These are phyloP conservation scores for Morpho deidamia DNA, from an alignment of 2,888 invertebrate species.

Conservation along the genomic window DNA sequence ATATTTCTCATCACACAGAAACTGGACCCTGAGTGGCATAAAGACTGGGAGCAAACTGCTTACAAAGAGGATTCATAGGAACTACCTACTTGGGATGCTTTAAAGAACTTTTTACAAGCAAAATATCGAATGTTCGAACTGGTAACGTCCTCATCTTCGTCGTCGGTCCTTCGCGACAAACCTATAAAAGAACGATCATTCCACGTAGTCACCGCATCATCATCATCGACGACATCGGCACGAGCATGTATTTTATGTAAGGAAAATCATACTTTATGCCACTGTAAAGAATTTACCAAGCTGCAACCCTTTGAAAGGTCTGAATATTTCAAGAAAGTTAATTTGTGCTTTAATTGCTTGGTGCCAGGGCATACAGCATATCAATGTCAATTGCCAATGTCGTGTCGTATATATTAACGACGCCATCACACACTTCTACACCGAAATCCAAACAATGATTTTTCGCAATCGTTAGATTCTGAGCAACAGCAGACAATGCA, in stretches of 20 bases:
- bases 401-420: too few species aligned
- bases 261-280: constrained; percentile 15
- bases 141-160: neutral
- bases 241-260: constrained; percentile 9
- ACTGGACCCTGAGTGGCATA: constrained; percentile 27
- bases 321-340: constrained; percentile 9
- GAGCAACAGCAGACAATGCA: too few species aligned
- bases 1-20: constrained; percentile 27
- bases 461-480: too few species aligned
- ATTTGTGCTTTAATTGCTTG: constrained; percentile 18
- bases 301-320: constrained; percentile 7
- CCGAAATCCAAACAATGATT: too few species aligned
- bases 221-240: neutral
- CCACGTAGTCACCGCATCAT: neutral
- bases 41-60: constrained; percentile 21
- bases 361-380: too few species aligned
- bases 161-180: neutral
- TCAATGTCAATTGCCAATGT: too few species aligned
- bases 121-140: constrained; percentile 21
- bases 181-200: neutral
- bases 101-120: constrained; percentile 17
- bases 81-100: constrained; percentile 15
- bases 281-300: constrained; percentile 15
- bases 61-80: constrained; percentile 9
- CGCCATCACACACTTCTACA: too few species aligned